Conservation (phyloP, 2,797 vertebrate genomes). For the Malacoctenus gilli region DNA sequence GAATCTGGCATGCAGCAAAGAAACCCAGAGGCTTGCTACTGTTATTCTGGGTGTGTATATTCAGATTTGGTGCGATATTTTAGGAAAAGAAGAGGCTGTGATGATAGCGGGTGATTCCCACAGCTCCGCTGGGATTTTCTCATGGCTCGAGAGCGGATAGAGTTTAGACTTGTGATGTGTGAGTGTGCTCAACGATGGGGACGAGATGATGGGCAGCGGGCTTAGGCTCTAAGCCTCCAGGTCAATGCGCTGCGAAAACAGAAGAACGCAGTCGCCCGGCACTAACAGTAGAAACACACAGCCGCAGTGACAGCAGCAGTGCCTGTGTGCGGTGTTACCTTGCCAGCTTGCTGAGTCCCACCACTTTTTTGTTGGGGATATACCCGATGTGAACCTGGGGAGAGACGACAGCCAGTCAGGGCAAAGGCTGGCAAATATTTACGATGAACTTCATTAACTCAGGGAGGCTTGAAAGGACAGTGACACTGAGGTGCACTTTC, state of each 20-base stretch:
- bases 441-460: not conserved
- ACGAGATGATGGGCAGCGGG: slow-evolving; percentile 67
- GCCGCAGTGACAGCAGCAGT: slow-evolving; percentile 32
- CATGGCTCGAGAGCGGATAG: slow-evolving; percentile 63
- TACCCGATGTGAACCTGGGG: slow-evolving; percentile 84
- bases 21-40: slow-evolving; percentile 17
- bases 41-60: slow-evolving; percentile 34
- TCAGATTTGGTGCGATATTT: slow-evolving; percentile 45
- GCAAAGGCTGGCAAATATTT: slow-evolving; percentile 5
- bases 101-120: slow-evolving; percentile 73
- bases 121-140: slow-evolving; percentile 75
- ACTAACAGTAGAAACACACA: slow-evolving; percentile 65
- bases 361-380: slow-evolving; percentile 84
- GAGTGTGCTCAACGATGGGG: slow-evolving; percentile 63
- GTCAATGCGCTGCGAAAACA: slow-evolving; percentile 80
- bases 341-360: slow-evolving; percentile 84
- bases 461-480: not conserved
- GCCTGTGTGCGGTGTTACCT: slow-evolving; percentile 60
- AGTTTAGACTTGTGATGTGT: slow-evolving; percentile 67
- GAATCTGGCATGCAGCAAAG: slow-evolving; percentile 25
- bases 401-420: slow-evolving; percentile 16
- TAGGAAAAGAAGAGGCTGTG: slow-evolving; percentile 58
- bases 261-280: slow-evolving; percentile 77
- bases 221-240: slow-evolving; percentile 79
- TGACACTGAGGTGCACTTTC: not conserved